Base-by-base conservation (phyloP, 2,888 invertebrate species). In the Chaetoderma sp. region DNA sequence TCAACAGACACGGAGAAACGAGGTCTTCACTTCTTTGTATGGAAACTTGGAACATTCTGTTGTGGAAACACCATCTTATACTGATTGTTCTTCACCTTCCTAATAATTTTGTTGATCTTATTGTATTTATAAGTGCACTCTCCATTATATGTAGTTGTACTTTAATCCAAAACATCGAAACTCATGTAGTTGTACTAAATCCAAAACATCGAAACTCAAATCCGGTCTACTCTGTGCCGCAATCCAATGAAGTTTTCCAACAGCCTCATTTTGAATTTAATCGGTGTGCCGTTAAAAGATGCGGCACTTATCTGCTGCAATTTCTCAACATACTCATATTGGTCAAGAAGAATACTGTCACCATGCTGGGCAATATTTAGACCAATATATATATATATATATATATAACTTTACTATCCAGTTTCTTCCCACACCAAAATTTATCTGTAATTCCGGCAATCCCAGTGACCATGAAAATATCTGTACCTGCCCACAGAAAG, bases 401-500 rank as follows among this genome's bases (percentile, higher is more conserved):
- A 49, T n/a, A n/a, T n/a, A n/a, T 65, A 47, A 30, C 49, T 13
- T 21, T 60, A 28, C 54, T 66, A 62, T 33, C 70, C 68, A 54
- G 55, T 59, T 8, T 27, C n/a, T n/a, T n/a, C n/a, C n/a, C n/a
- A n/a, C n/a, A n/a, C n/a, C 36, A 58, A 70, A 68, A 44, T 54
- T 62, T 25, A 27, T 28, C 28, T 52, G 55, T n/a, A 73, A 33
- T 13, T 58, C 25, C n/a, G 18, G 27, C 16, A 21, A 70, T 61
- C 2, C 68, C 67, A 1, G 42, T 54, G 13, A 60, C 10, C 28
- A 65, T 52, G 50, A 71, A 71, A 5, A 45, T n/a, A 27, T 18
- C 33, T 32, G 42, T 45, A n/a, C 71, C 70, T 33, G 57, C 66
- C 67, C 67, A 67, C 1, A 71, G 42, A 49, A 68, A 69, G 32